Conservation (phyloP, 2,113 vertebrate genomes). For the Xyrauchen texanus region DNA sequence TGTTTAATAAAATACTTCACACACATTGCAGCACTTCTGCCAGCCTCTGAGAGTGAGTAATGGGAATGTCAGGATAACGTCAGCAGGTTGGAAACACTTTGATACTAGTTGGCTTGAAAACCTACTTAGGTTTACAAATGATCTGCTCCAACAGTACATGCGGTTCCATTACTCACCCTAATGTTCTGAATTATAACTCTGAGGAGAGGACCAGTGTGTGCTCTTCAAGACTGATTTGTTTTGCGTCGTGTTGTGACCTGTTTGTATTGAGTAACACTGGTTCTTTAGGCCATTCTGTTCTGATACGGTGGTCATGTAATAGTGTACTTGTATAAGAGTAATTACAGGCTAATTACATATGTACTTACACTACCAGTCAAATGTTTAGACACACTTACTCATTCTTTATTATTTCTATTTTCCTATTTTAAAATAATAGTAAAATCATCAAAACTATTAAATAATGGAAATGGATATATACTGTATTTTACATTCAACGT, state of each 20-base stretch:
- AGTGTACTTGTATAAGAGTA: not conserved
- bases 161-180: conserved; percentile 18
- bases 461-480: no score
- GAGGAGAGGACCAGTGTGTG: not conserved
- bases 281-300: not conserved
- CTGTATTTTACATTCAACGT: no score
- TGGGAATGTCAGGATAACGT: conserved; percentile 6
- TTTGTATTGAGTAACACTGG: not conserved
- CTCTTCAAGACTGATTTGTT: not conserved
- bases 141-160: conserved; percentile 25
- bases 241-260: not conserved
- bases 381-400: not conserved
- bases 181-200: conserved; percentile 3
- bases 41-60: conserved; percentile 9
- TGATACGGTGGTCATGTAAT: no score
- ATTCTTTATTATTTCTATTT: no score
- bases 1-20: not conserved
- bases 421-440: no score
- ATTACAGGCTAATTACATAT: not conserved
- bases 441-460: no score
- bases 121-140: conserved; percentile 21
- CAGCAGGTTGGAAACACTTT: conserved; percentile 27
- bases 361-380: no score
- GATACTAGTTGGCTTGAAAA: conserved; percentile 38
- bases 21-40: conserved; percentile 22